Evolutionary conservation across 2,797 vertebrate species (phyloP).

Genomic region (Oreortyx pictus): DNA sequence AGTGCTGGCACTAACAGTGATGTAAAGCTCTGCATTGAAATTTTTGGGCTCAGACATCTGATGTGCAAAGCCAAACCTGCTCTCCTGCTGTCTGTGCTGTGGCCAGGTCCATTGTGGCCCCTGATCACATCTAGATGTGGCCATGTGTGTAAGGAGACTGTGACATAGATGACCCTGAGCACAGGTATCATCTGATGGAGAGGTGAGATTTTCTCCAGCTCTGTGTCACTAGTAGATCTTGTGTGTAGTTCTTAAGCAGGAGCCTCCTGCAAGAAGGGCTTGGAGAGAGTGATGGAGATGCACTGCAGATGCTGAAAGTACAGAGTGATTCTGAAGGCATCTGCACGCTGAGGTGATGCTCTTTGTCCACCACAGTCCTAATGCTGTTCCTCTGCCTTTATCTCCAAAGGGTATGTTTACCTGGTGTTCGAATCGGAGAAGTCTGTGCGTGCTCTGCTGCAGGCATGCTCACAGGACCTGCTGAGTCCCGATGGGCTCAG

Average conservation of each 20-base stretch:
- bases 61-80: neutral
- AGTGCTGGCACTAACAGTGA: neutral
- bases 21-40: neutral
- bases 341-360: neutral
- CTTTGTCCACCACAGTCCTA: neutral
- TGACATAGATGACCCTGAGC: accelerated
- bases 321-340: neutral
- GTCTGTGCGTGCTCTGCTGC: constrained; percentile 92
- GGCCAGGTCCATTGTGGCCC: neutral
- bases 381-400: neutral
- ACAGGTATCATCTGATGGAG: neutral
- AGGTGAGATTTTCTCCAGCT: neutral
- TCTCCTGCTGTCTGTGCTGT: accelerated
- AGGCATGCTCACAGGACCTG: constrained; percentile 94
- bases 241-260: neutral
- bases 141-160: accelerated
- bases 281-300: neutral
- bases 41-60: neutral
- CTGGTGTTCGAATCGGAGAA: constrained; percentile 98
- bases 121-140: neutral
- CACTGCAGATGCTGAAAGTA: neutral
- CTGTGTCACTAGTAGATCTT: neutral
- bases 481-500: constrained; percentile 92
- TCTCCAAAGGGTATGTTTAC: constrained; percentile 91
- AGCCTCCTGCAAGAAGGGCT: neutral